Evolutionary conservation across 2,113 vertebrate species (phyloP).

Genomic region (Probosciger aterrimus): DNA sequence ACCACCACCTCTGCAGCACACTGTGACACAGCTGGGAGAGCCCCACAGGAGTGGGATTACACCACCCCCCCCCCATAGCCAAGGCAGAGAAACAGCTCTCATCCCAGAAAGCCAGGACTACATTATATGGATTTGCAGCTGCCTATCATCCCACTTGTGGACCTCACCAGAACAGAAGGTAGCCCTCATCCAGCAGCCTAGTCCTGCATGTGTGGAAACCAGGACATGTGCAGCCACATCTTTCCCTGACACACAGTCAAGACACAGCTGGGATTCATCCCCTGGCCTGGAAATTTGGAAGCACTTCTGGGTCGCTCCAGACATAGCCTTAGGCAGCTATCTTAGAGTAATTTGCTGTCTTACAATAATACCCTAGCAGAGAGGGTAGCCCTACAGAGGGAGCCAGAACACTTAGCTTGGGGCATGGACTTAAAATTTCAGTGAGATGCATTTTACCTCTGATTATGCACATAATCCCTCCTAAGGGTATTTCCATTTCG

Average conservation of each 20-base stretch:
- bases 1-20: neutral
- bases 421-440: neutral
- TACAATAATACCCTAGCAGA: neutral
- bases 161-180: neutral
- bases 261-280: neutral
- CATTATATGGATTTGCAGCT: neutral
- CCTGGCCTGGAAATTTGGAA: neutral
- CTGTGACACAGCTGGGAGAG: neutral
- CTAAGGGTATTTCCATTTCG: slow-evolving; percentile 27
- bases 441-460: neutral
- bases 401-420: neutral
- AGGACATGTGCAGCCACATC: neutral
- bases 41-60: neutral
- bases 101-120: neutral
- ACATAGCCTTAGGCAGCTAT: neutral
- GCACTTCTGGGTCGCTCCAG: neutral
- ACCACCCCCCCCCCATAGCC: neutral
- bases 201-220: neutral
- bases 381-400: neutral
- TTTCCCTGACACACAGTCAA: neutral
- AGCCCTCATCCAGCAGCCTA: neutral
- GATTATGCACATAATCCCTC: slow-evolving; percentile 23
- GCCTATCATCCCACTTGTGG: neutral
- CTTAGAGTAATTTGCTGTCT: neutral
- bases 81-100: neutral